Base-by-base conservation (phyloP, 2,888 invertebrate species). In the Erebia palarica region DNA sequence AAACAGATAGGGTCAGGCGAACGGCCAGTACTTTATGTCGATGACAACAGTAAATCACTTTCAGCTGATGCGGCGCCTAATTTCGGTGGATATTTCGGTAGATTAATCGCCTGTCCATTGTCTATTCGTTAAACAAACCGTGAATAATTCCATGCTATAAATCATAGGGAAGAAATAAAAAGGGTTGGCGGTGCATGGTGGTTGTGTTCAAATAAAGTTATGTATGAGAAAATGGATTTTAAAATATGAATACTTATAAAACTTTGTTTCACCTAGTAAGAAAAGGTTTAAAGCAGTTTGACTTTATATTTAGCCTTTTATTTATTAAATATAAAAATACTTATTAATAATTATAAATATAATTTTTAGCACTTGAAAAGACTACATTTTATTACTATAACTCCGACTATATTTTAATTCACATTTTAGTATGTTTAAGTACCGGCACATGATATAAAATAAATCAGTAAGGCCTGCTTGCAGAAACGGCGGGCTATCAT, bases 71-170 rank as follows among this genome's bases (percentile, higher is more conserved):
- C 67, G 57, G 21, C 58, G 16, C 49, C 66, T 67, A 51, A 65
- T 65, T 65, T 65, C 65, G 65, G 44, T 65, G 65, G 66, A 57
- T 66, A 67, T 67, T 67, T 67, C 59, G 67, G 58, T 49, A 67
- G 67, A 67, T 67, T 44, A 67, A 67, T 67, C 57, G 59, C 67
- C 67, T 67, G 67, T 67, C 67, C 67, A 67, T 67, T 67, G 67
- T 59, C 67, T 67, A 67, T 67, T 67, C 67, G 67, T 67, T 59
- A 49, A 49, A 59, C 59, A 67, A 67, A 67, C 57, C 59, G 27
- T 49, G 59, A 49, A 67, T 67, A 58, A 67, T 59, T 67, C 49
- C 21, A 10, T 2, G 49, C 67, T 58, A 10, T 59, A 59, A 59
- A 67, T 67, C 58, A 67, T 49, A 59, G 27, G 18, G 55, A 27